Base-by-base conservation (phyloP, 2,797 vertebrate species). In the Arctocebus calabarensis region DNA sequence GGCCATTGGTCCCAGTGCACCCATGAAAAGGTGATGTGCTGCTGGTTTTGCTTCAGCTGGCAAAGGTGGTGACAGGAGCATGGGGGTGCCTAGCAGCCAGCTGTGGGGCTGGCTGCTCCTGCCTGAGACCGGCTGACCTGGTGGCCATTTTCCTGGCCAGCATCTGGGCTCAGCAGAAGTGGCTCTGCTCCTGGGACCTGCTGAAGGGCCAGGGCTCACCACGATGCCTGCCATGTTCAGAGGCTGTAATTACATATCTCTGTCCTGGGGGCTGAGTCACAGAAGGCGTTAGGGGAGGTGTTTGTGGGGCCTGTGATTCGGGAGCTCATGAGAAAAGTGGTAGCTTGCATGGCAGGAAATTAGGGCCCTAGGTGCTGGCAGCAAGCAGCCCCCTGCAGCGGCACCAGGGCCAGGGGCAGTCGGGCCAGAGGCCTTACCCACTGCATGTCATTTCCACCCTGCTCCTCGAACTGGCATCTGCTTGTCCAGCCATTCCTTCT, bases 301-400 rank as follows among this genome's bases (percentile, higher is more conserved):
- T 93, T 22, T 78, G 88, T 64, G 92, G 79, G 10, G 71, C 86
- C 94, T 89, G 81, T 75, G 91, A 94, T n/a, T 77, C 91, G 81
- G 77, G 57, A 57, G 74, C 84, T 91, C 77, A 17, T 14, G 59
- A 91, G 93, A 77, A 97, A 78, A 94, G 84, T 59, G 91, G 86
- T 5, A 55, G 84, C 85, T 89, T 92, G 77, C 25, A 5, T 12
- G 0, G 43, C 3, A 2, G 48, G 59, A 70, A 89, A 68, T 84
- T 29, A 84, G 75, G 87, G 32, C 59, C 77, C 52, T 25, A 48
- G 86, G 86, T 5, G 82, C 77, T 22, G 55, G 23, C 3, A 13
- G 34, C 6, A 2, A 1, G 1, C 81, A 1, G 57, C 5, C 1
- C 3, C 29, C 57, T 66, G 57, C 40, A 34, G 40, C 14, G 3